A percentile compares a stretch with the other conserved stretches of the same genome.
phyloP scores from a whole-genome alignment of 2,797 vertebrate species.

The Orientallactaga sibirica region DNA sequence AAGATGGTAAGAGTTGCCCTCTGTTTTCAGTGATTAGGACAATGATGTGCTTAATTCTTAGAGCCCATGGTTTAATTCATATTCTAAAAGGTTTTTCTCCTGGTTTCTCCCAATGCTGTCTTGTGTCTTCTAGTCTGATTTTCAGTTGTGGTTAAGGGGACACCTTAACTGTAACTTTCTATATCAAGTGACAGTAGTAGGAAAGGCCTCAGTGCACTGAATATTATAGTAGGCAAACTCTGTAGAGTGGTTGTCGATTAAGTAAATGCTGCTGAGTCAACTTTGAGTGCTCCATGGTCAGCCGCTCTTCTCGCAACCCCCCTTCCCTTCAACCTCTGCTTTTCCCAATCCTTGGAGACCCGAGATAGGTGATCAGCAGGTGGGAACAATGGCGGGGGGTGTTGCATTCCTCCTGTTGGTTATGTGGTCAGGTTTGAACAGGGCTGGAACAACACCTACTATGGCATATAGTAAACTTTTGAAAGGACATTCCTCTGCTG shows the following conservation, averaged over 20 bases:
- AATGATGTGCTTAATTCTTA: not conserved
- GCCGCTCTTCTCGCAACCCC: not conserved
- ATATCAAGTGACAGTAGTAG: not conserved
- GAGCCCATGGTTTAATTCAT: not conserved
- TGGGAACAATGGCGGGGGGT: not conserved
- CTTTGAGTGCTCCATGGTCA: not conserved
- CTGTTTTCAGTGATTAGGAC: not conserved
- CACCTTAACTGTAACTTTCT: not conserved
- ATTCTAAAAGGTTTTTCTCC: not conserved
- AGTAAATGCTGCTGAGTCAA: not conserved
- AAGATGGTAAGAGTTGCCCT: slow-evolving; percentile 92
- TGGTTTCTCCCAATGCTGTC: not conserved
- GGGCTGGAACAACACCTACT: not conserved
- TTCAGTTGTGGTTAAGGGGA: not conserved
- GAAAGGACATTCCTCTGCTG: not conserved
- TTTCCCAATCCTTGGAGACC: not conserved
- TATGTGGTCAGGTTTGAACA: not conserved
- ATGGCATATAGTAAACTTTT: not conserved
- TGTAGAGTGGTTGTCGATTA: not conserved
- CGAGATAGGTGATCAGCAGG: not conserved
- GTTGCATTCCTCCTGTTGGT: not conserved
- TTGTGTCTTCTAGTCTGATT: not conserved
- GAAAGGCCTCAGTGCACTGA: not conserved
- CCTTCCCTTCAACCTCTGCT: not conserved
- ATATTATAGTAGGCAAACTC: not conserved